Evolutionary conservation across 2,888 invertebrate species (phyloP).

Genomic region (Esperia sulphurella): DNA sequence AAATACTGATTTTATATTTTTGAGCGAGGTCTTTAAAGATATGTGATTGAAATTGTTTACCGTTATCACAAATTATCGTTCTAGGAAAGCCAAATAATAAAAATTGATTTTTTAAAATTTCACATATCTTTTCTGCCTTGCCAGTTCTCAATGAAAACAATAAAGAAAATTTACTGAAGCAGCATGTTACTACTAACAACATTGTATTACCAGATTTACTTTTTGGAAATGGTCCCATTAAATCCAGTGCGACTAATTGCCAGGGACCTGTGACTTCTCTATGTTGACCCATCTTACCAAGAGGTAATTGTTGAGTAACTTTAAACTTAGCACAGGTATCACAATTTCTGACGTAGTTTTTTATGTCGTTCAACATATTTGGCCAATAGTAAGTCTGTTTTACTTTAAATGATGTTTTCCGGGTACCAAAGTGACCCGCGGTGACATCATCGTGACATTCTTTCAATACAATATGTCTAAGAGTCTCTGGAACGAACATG

Average conservation of each 20-base stretch:
- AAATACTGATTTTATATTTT: conserved; percentile 7
- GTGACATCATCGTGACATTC: conserved; percentile 11
- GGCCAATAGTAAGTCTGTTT: conserved; percentile 13
- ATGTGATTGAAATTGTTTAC: conserved; percentile 14
- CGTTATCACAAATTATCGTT: conserved; percentile 18
- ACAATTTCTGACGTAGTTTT: conserved; percentile 8
- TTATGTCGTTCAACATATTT: conserved; percentile 6
- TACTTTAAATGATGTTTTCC: conserved; percentile 5
- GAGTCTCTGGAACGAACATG: conserved; percentile 5
- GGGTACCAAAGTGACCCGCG: conserved; percentile 8
- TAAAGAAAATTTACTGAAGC: conserved; percentile 12
- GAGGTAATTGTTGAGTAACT: conserved; percentile 1
- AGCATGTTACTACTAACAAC: conserved; percentile 9
- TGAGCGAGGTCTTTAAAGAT: conserved; percentile 11
- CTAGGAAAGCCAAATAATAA: conserved; percentile 13
- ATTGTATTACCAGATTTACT: conserved; percentile 9
- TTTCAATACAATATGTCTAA: conserved; percentile 1
- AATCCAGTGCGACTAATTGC: conserved; percentile 10
- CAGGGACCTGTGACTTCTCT: conserved; percentile 9
- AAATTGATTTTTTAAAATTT: conserved; percentile 14
- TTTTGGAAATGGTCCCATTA: conserved; percentile 14
- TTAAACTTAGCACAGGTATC: conserved; percentile 13
- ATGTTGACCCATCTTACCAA: conserved; percentile 10
- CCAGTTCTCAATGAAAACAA: conserved; percentile 10
- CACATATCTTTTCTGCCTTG: conserved; percentile 10